Conservation (phyloP, 2,888 invertebrate genomes). For the Ichneumoninae sp. region DNA sequence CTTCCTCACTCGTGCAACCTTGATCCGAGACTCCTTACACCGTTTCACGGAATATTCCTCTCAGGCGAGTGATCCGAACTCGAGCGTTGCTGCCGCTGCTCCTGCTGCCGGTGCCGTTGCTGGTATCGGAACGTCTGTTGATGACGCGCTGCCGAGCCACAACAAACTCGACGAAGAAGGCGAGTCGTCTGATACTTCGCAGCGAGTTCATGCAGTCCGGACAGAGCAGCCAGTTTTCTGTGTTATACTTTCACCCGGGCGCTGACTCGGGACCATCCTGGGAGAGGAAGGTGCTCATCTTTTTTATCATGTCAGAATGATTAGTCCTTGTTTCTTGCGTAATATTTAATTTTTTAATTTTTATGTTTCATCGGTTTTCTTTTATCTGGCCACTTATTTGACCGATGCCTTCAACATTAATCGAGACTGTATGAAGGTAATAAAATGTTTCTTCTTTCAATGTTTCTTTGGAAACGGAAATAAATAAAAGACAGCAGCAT, state of each 20-base stretch:
- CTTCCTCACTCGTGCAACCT: slow-evolving; percentile 28
- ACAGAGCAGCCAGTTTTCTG: slow-evolving; percentile 3
- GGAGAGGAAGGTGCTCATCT: slow-evolving; percentile 15
- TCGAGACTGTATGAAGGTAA: neutral
- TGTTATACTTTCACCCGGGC: slow-evolving; percentile 58
- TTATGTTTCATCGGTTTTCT: neutral
- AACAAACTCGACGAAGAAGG: slow-evolving; percentile 48
- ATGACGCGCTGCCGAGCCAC: slow-evolving; percentile 27
- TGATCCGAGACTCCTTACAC: slow-evolving; percentile 41
- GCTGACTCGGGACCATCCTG: slow-evolving; percentile 28
- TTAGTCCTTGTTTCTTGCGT: neutral
- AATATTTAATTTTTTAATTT: neutral
- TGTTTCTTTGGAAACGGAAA: neutral
- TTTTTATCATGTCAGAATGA: neutral
- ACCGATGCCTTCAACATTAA: neutral
- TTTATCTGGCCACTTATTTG: neutral
- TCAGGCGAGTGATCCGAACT: slow-evolving; percentile 23
- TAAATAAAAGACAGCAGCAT: neutral
- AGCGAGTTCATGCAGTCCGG: slow-evolving; percentile 27
- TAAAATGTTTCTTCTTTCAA: neutral
- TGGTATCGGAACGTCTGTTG: slow-evolving; percentile 15
- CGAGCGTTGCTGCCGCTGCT: slow-evolving; percentile 17
- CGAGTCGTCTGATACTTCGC: slow-evolving; percentile 43
- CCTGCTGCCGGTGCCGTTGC: neutral
- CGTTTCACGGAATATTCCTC: slow-evolving; percentile 29